Conservation (phyloP, 1,140 invertebrate species). For the Uloborus diversus region DNA sequence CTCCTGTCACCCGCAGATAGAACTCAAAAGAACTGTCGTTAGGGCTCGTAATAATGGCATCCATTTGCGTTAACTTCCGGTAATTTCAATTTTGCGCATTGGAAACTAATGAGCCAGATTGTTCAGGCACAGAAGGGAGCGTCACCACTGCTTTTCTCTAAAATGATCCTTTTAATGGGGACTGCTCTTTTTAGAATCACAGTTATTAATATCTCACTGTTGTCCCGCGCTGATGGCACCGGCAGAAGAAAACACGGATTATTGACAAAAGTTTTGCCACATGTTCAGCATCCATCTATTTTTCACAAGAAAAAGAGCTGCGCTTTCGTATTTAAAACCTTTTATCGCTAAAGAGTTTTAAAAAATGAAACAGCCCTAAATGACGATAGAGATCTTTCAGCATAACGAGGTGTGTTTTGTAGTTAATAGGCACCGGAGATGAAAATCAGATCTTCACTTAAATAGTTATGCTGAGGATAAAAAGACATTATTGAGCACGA, state of each 20-base stretch:
- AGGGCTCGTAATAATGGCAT: conserved; percentile 4
- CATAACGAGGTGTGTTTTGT: background rate
- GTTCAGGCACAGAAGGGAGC: background rate
- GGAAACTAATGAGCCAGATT: conserved; percentile 34
- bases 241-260: background rate
- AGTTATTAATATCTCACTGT: conserved; percentile 13
- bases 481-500: background rate
- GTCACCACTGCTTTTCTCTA: too few relatives aligned
- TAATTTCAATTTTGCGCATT: conserved; percentile 30
- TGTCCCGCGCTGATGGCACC: background rate
- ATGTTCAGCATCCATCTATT: background rate
- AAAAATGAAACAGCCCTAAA: background rate
- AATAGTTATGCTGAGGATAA: background rate
- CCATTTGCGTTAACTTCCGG: conserved; percentile 17
- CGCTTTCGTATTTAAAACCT: background rate
- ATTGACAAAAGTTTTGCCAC: conserved; percentile 23
- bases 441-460: background rate
- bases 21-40: conserved; percentile 20
- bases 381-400: background rate
- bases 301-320: too few relatives aligned
- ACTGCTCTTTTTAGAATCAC: conserved; percentile 6
- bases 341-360: background rate
- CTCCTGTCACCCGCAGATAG: conserved; percentile 11
- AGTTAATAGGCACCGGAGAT: background rate
- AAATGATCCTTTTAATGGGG: conserved; percentile 18